Evolutionary conservation across 1,140 invertebrate species (phyloP), one percentile per base, ranked within the genome.

Genomic region (Proales similis): DNA sequence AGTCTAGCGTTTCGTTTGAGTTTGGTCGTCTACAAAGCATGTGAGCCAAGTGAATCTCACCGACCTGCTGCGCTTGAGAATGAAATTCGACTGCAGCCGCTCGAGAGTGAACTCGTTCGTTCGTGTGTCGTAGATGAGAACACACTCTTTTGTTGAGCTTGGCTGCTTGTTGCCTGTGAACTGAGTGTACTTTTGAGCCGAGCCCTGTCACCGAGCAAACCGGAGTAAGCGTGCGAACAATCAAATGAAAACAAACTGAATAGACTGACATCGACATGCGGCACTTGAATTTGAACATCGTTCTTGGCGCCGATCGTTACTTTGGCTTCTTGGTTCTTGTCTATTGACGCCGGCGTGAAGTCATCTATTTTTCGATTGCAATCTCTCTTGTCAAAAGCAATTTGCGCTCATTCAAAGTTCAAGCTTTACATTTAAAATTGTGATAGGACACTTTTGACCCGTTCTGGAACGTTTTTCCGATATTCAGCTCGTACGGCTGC

Each of bases 151-250:
- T 5, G 36, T 57, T 17, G 51, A 57, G 19, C 36, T 26, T n/a
- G 33, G 33, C 27, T 57, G 51, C n/a, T 57, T 57, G 19, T 57
- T 57, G 17, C 51, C 51, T 27, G 51, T 57, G 20, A 57, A 57
- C 45, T 57, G 51, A 12, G 51, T 57, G 30, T 57, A 29, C 17
- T 57, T 57, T 42, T 57, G 51, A 26, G 51, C 51, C 6, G 51
- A 57, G 7, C 51, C 51, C 33, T 36, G 14, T 9, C 9, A 36
- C 14, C 33, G 14, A 36, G 9, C 14, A 36, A 36, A 9, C 14
- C 33, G 33, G 9, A 36, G 33, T 36, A 36, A 36, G 33, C 14
- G 33, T 36, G n/a, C n/a, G n/a, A 39, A 2, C 2, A 39, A 14
- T 2, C 20, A 2, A 3, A 39, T 39, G n/a, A 14, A 39, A 19